These are phyloP conservation scores for Ctenoplectra terminalis DNA, from an alignment of 1,140 invertebrate genomes.

Conservation along the genomic window DNA sequence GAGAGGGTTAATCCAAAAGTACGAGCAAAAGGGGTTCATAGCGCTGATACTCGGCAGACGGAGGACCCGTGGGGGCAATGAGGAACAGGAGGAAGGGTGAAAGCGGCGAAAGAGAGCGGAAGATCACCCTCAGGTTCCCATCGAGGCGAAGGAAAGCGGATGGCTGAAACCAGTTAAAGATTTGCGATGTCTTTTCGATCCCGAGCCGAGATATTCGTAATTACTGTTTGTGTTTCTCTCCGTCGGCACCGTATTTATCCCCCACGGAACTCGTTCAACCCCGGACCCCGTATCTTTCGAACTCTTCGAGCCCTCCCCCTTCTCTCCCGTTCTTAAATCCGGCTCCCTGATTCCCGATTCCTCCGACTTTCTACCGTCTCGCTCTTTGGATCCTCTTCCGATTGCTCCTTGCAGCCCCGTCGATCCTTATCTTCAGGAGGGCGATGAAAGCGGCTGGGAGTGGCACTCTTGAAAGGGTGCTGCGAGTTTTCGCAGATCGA, in stretches of 20 bases:
- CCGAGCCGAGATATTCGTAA: slow-evolving; percentile 82
- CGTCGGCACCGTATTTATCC: slow-evolving; percentile 71
- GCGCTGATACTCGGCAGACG: slow-evolving; percentile 65
- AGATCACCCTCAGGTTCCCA: slow-evolving; percentile 52
- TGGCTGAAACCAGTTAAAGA: slow-evolving; percentile 81
- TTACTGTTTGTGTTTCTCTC: slow-evolving; percentile 83
- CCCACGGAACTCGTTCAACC: slow-evolving; percentile 45
- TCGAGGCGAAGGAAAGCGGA: slow-evolving; percentile 51
- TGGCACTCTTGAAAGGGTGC: slow-evolving; percentile 53
- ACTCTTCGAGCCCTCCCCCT: slow-evolving; percentile 63
- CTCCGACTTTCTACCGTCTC: slow-evolving; percentile 46
- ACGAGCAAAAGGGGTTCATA: slow-evolving; percentile 77
- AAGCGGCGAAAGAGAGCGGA: slow-evolving; percentile 43
- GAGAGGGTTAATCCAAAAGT: slow-evolving; percentile 83
- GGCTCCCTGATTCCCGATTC: slow-evolving; percentile 59
- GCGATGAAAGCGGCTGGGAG: slow-evolving; percentile 34
- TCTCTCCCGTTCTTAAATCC: slow-evolving; percentile 60
- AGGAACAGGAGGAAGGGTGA: slow-evolving; percentile 14
- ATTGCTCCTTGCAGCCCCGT: slow-evolving; percentile 46
- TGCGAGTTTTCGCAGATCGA: slow-evolving; percentile 45
- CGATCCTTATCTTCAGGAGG: slow-evolving; percentile 60
- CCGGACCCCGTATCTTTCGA: slow-evolving; percentile 71
- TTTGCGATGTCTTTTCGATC: slow-evolving; percentile 83
- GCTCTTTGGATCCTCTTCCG: slow-evolving; percentile 37
- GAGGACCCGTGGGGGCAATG: slow-evolving; percentile 65